Evolutionary conservation across 2,113 vertebrate species (phyloP), one percentile per base, ranked within the genome.

Genomic region (Choloepus hoffmanni): DNA sequence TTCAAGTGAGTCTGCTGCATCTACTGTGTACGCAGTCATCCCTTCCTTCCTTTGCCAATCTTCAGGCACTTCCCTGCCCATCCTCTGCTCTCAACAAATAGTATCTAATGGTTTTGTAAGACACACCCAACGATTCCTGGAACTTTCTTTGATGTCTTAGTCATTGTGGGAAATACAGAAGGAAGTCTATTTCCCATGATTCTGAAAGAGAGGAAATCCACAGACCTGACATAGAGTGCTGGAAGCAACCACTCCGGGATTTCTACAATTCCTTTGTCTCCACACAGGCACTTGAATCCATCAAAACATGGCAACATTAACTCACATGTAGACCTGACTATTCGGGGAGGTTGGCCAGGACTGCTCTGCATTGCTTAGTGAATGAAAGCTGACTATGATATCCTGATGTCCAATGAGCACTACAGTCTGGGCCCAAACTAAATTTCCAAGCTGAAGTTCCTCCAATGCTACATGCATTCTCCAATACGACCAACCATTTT

Each of bases 1-100:
- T 4, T 30, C 1, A 1, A 43, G 65, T 1, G 1, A 4, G 16
- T 24, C 23, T 5, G 18, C 40, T 26, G 58, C 9, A 14, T 24
- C 24, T 2, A 55, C 19, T 5, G n/a, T 1, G 0, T 0, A 24
- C 58, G 30, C 33, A 0, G 1, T 2, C 0, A 3, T 40, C 21
- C 40, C 2, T 16, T 84, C 77, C 0, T 12, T 33, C 36, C 45
- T 43, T 18, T 3, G 1, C 24, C 63, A 0, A 0, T 36, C 62
- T 24, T 74, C 15, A 28, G 45, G 9, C 30, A 23, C 0, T 3
- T 67, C 82, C 50, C 40, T 16, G 0, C 3, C 7, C 1, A 4
- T 16, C 14, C 16, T 28, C 1, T 8, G 73, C 67, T 74, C 79
- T 91, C 18, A 4, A 13, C 19, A 18, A 28, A 33, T 28, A 12